phyloP scores from a whole-genome alignment of 2,113 vertebrate species.

The Elephas maximus region DNA sequence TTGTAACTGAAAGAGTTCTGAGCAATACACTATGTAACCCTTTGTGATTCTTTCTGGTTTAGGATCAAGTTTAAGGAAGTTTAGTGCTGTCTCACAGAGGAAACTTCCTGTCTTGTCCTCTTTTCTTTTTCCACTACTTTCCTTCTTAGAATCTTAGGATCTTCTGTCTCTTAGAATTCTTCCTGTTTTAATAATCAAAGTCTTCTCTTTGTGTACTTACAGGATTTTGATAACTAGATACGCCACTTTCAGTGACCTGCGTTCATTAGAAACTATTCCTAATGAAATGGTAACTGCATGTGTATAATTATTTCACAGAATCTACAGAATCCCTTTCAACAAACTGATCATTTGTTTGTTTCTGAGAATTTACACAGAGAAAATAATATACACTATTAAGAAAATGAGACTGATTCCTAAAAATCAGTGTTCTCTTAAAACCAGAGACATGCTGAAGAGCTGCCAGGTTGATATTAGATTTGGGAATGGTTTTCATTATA shows the following conservation, averaged over 20 bases:
- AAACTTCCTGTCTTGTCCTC: not conserved
- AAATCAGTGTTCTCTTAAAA: constrained; percentile 42
- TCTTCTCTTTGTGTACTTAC: not conserved
- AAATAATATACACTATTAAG: constrained; percentile 40
- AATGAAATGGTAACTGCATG: not conserved
- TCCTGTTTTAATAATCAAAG: constrained; percentile 47
- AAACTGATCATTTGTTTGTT: not conserved
- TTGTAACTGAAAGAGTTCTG: not conserved
- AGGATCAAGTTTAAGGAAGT: not conserved
- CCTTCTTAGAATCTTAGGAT: not conserved
- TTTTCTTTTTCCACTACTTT: not conserved
- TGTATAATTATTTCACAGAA: constrained; percentile 16
- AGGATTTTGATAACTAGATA: constrained; percentile 43
- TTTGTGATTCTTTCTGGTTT: not conserved
- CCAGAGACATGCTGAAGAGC: not conserved
- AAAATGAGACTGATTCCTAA: not conserved
- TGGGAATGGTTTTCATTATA: constrained; percentile 30
- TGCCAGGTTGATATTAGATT: not conserved
- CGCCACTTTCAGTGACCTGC: not conserved
- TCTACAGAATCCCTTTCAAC: constrained; percentile 17
- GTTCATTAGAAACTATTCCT: constrained; percentile 12
- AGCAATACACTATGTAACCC: not conserved
- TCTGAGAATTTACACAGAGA: constrained; percentile 1
- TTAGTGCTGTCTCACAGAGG: not conserved
- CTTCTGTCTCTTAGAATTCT: not conserved